These are phyloP conservation scores for Meriones unguiculatus DNA, from an alignment of 2,113 vertebrate species.

Conservation along the genomic window DNA sequence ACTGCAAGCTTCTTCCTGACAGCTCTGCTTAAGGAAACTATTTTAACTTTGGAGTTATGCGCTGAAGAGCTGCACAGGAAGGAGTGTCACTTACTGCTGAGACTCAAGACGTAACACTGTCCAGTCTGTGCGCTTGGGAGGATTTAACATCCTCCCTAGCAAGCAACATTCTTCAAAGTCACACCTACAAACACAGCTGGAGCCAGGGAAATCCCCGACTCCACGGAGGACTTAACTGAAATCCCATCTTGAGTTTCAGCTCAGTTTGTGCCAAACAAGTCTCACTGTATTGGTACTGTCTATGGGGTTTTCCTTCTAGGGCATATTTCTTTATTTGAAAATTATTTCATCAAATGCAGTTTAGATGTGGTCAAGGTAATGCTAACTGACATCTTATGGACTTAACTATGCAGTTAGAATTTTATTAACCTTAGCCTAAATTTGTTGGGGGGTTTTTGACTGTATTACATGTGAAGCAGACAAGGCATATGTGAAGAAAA, in stretches of 20 bases:
- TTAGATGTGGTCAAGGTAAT: background rate
- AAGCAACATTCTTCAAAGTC: background rate
- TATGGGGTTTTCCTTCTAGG: background rate
- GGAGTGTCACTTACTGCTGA: background rate
- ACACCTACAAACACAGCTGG: background rate
- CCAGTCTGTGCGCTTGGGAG: background rate
- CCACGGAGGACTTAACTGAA: background rate
- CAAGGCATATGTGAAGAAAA: background rate
- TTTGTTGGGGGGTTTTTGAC: slow-evolving; percentile 17
- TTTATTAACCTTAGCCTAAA: slow-evolving; percentile 30
- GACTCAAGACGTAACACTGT: background rate
- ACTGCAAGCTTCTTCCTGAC: background rate
- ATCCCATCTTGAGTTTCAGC: background rate
- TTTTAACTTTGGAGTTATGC: slow-evolving; percentile 1
- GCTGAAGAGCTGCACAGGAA: background rate
- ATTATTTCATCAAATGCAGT: background rate
- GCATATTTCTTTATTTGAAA: background rate
- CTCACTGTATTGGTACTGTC: background rate
- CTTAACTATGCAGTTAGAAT: background rate
- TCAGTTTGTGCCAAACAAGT: background rate
- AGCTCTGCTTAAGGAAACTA: slow-evolving; percentile 21
- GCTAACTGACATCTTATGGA: background rate
- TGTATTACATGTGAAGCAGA: background rate
- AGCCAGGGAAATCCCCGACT: slow-evolving; percentile 12
- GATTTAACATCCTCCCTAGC: background rate